Base-by-base conservation (phyloP, 2,797 vertebrate species). In the Labroides dimidiatus region DNA sequence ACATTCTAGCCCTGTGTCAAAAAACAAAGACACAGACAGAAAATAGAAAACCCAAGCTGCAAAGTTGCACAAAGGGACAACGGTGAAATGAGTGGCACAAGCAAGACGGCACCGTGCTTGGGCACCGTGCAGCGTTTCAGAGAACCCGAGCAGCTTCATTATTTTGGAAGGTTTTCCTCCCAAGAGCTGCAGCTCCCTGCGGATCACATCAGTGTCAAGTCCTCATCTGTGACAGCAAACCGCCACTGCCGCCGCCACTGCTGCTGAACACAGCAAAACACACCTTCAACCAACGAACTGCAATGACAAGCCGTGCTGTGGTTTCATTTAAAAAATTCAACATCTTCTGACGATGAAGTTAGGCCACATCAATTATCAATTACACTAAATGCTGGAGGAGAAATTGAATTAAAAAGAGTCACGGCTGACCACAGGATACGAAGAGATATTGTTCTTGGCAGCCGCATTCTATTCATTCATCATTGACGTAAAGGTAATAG, bases 401-500 rank as follows among this genome's bases (percentile, higher is more conserved):
- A 87, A 87, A 89, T 88, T 90, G 81, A 85, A 89, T 87, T 83
- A 86, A 88, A 91, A 84, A 84, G 73, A 86, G 82, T 83, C 83
- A 82, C 70, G 86, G 81, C 75, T 87, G 87, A 91, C 84, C 89
- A 87, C 68, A 72, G 85, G 83, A 92, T 89, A 91, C 71, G 77
- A 90, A 91, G 88, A 89, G 91, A 89, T 87, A 91, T 91, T 85
- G 89, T 92, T 92, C 89, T 93, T 92, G 91, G 90, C 91, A 92
- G 88, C 76, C 67, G 81, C 84, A 80, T 90, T 92, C 89, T 82
- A 90, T 93, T 93, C 91, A 93, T 93, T 94, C 91, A 94, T 94
- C 93, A 93, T 88, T 88, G 88, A 91, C 89, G 80, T 91, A 92
- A 94, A 94, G 88, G 92, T 93, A 94, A 94, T 93, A 92, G 91